Percentiles rank a stretch among this genome's conserved stretches.
Evolutionary conservation across 1,140 invertebrate genomes (phyloP).

Genomic region (Zaprionus taronus): DNA sequence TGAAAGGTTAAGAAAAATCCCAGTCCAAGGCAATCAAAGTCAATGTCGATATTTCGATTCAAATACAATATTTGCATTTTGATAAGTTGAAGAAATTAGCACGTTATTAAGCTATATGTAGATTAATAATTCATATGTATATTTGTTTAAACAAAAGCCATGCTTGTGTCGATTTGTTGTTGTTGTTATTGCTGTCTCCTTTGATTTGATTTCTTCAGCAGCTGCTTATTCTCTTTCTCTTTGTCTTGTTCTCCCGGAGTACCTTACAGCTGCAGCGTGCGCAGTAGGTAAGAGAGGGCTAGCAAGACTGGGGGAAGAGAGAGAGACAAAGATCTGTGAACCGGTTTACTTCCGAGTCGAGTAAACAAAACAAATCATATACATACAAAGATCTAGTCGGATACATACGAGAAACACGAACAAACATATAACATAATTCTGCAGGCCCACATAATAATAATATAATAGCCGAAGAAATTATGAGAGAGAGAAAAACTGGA

Average conservation of each 20-base stretch:
- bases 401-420: slow-evolving; percentile 18
- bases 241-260: neutral
- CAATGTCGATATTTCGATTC: slow-evolving; percentile 1
- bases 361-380: slow-evolving; percentile 48
- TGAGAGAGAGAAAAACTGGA: neutral
- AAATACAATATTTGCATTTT: slow-evolving; percentile 23
- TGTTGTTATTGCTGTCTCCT: neutral
- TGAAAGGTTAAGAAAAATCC: neutral
- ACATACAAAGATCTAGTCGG: slow-evolving; percentile 34
- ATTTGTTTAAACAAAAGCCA: slow-evolving; percentile 17
- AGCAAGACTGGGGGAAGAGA: neutral
- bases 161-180: neutral
- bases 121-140: slow-evolving; percentile 14
- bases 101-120: slow-evolving; percentile 30
- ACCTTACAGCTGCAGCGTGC: slow-evolving; percentile 34
- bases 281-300: neutral
- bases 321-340: slow-evolving; percentile 31
- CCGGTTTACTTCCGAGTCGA: slow-evolving; percentile 60
- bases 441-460: slow-evolving; percentile 11
- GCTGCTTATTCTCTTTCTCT: slow-evolving; percentile 34
- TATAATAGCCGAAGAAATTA: slow-evolving; percentile 2
- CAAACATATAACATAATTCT: neutral
- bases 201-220: slow-evolving; percentile 28
- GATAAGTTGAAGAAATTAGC: slow-evolving; percentile 29
- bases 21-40: neutral